Percentiles rank a stretch among this genome's conserved stretches.
Evolutionary conservation across 64 coral and sea anemone species (phyloP).

Genomic region (Actinia equina): DNA sequence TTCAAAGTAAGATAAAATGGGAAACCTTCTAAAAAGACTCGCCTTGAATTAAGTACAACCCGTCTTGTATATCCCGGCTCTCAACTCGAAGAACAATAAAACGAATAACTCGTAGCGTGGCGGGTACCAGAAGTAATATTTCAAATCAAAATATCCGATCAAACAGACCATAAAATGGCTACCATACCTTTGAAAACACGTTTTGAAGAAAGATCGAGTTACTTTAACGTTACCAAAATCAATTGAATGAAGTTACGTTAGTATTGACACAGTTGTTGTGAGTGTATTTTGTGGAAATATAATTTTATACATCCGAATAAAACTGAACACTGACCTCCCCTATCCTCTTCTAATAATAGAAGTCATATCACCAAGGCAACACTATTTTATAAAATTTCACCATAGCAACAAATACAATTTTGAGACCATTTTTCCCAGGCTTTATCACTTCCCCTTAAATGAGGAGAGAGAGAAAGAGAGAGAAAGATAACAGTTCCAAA

Average conservation of each 20-base stretch:
- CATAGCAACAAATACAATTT: background rate
- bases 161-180: background rate
- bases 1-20: background rate
- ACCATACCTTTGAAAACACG: background rate
- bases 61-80: background rate
- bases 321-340: background rate
- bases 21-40: background rate
- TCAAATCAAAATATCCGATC: background rate
- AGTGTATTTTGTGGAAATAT: background rate
- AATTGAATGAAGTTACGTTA: background rate
- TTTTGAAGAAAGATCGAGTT: background rate
- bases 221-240: background rate
- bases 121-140: background rate
- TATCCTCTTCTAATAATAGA: background rate
- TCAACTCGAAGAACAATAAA: slow-evolving; percentile 3
- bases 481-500: no score
- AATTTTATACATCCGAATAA: background rate
- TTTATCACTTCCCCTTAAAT: no score
- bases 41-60: background rate
- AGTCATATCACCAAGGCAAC: background rate
- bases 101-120: background rate
- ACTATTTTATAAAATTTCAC: background rate
- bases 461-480: no score
- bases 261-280: background rate
- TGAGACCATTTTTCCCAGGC: no score